Percentiles rank a stretch among this genome's conserved stretches.
Conservation (phyloP, 1,140 invertebrate genomes). For the Oreohelix idahoensis region DNA sequence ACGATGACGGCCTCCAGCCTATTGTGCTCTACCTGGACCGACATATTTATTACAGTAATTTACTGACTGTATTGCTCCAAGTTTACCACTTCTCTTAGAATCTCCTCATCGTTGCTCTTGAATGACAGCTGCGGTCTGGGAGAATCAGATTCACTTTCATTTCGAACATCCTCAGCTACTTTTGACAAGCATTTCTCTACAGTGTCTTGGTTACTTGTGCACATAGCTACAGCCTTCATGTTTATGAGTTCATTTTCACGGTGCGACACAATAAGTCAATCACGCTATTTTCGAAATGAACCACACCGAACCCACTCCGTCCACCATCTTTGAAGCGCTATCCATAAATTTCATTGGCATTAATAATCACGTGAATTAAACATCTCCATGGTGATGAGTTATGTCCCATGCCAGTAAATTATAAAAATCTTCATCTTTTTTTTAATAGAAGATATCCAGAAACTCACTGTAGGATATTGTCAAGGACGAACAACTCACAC, state of each 20-base stretch:
- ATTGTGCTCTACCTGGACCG: too few relatives aligned
- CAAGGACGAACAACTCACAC: too few relatives aligned
- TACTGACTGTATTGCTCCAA: too few relatives aligned
- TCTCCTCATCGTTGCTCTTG: slow-evolving; percentile 48
- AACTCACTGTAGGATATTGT: too few relatives aligned
- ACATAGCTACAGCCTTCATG: background rate
- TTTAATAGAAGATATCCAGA: too few relatives aligned
- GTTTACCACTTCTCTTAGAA: slow-evolving; percentile 48
- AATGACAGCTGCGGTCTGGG: slow-evolving; percentile 44
- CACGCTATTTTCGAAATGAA: background rate
- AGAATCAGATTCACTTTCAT: slow-evolving; percentile 8
- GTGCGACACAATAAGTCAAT: background rate
- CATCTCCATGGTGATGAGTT: background rate
- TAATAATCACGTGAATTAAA: background rate
- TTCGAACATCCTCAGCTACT: background rate
- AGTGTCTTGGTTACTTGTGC: background rate
- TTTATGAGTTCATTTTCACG: background rate
- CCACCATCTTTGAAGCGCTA: slow-evolving; percentile 4
- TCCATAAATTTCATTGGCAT: background rate
- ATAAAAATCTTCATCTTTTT: too few relatives aligned
- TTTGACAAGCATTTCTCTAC: background rate
- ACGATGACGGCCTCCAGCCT: too few relatives aligned
- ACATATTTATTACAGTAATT: too few relatives aligned
- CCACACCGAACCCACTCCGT: background rate
- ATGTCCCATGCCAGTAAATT: too few relatives aligned